Base-by-base conservation (phyloP, 2,888 invertebrate genomes). In the Temnothorax ravouxi region DNA sequence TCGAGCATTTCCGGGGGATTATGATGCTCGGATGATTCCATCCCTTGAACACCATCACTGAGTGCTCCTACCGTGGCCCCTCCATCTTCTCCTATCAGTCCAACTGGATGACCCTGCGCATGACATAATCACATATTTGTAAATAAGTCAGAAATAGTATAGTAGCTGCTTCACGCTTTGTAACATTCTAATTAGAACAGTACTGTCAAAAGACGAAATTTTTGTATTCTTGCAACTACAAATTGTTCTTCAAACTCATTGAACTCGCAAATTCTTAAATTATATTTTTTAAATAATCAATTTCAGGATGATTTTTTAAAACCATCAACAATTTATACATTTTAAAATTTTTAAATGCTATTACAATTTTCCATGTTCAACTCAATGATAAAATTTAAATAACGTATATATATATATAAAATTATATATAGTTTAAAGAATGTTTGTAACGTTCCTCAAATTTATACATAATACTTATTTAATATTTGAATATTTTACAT, bases 1-100 rank as follows among this genome's bases (percentile, higher is more conserved):
- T 95, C 95, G 91, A 95, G 93, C 92, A 94, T 93, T 93, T 95
- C 95, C 61, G 95, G 95, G 87, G 94, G 94, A 88, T 94, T 94
- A 89, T 94, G 94, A 79, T 94, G 94, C 89, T 95, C 95, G 83
- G 94, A 93, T 88, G 93, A 91, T 91, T 94, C 95, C 77, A 93
- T 92, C 88, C 93, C 93, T 85, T 93, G 89, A 88, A 94, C 92
- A 88, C 92, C 93, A 85, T 95, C 94, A 84, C 93, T 94, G 79
- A 94, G 93, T 84, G 93, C 88, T 82, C 93, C 94, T 88, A 93
- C 87, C 84, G 93, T 91, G 50, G 94, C 91, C 79, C 93, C 94
- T 86, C 94, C 93, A 81, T 95, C 95, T 79, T 94, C 94, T 86
- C 92, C 93, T 89, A 94, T 90, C 88, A 95, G 87, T 89, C 93